Evolutionary conservation across 2,113 vertebrate species (phyloP).

Genomic region (Nerophis ophidion): DNA sequence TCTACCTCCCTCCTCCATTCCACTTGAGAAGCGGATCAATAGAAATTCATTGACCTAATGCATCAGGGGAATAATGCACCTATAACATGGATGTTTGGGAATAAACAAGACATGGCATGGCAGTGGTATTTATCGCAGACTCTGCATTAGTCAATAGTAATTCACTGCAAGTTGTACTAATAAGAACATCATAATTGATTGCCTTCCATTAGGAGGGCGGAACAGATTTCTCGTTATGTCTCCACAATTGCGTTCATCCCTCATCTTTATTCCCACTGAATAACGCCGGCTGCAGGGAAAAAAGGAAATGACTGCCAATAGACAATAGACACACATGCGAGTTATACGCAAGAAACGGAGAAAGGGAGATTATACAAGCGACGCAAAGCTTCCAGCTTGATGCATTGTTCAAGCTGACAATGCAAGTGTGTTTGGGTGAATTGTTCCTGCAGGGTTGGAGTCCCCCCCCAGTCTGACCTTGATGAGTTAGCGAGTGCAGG

Average conservation of each 20-base stretch:
- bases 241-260: background rate
- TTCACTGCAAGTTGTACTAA: slow-evolving; percentile 26
- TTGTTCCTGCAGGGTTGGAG: background rate
- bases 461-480: slow-evolving; percentile 62
- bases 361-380: background rate
- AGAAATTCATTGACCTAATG: slow-evolving; percentile 54
- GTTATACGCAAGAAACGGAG: background rate
- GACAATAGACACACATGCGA: background rate
- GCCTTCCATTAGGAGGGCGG: slow-evolving; percentile 13
- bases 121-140: slow-evolving; percentile 27
- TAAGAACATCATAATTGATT: slow-evolving; percentile 40
- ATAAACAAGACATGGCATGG: slow-evolving; percentile 30
- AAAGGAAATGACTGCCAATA: background rate
- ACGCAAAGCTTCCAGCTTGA: background rate
- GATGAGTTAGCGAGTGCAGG: slow-evolving; percentile 80
- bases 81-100: slow-evolving; percentile 29
- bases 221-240: slow-evolving; percentile 7
- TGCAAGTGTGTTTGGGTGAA: background rate
- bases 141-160: slow-evolving; percentile 46
- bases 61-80: slow-evolving; percentile 29
- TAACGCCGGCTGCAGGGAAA: background rate
- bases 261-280: background rate
- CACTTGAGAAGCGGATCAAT: slow-evolving; percentile 53
- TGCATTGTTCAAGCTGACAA: background rate
- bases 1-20: slow-evolving; percentile 29